phyloP scores from a whole-genome alignment of 2,797 vertebrate species.

The Falco columbarius region DNA sequence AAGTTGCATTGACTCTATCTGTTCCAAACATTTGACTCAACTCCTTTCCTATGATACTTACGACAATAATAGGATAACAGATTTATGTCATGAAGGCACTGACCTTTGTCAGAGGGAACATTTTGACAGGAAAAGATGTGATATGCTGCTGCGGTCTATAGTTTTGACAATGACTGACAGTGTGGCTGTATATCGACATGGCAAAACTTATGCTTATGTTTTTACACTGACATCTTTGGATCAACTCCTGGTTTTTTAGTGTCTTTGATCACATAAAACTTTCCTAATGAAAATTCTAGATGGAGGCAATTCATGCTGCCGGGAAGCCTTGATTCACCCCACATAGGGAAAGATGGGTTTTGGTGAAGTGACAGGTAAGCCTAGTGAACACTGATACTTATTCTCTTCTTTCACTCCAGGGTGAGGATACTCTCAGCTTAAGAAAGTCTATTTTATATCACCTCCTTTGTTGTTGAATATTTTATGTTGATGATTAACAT shows the following conservation, averaged over 20 bases:
- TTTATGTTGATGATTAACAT: background rate
- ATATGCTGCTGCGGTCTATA: background rate
- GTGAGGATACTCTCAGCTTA: background rate
- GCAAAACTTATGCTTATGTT: conserved; percentile 13
- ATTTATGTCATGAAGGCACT: conserved; percentile 67
- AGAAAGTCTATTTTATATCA: background rate
- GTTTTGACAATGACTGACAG: conserved; percentile 74
- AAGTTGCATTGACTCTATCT: conserved; percentile 16
- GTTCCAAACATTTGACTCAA: conserved; percentile 49
- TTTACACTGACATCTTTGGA: conserved; percentile 59
- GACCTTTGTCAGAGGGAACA: conserved; percentile 73
- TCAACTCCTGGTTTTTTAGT: conserved; percentile 45
- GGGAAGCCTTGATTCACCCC: background rate
- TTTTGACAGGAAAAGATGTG: conserved; percentile 58
- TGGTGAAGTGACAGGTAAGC: background rate
- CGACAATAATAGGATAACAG: conserved; percentile 68
- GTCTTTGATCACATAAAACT: conserved; percentile 20
- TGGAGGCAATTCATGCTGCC: background rate
- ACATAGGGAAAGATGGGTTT: background rate
- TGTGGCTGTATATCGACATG: background rate
- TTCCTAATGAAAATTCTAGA: conserved; percentile 42
- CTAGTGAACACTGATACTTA: background rate
- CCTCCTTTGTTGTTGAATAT: background rate
- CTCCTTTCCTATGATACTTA: conserved; percentile 59
- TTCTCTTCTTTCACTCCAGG: background rate